These are phyloP conservation scores for Epinephelus lanceolatus DNA, from an alignment of 2,113 vertebrate species.

Conservation along the genomic window DNA sequence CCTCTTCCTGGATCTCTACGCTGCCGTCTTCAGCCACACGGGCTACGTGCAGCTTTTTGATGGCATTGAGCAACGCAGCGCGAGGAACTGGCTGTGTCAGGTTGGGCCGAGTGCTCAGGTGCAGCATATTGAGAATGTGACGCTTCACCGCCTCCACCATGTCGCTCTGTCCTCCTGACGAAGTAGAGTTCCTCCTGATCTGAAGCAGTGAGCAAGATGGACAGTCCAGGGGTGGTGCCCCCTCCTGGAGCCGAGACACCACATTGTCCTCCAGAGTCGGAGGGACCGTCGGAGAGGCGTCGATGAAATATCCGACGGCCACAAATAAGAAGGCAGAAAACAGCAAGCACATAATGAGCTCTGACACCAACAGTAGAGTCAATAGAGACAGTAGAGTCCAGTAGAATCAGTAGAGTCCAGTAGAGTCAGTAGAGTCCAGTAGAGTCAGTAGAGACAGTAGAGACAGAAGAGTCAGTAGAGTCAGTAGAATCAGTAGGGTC, in stretches of 20 bases:
- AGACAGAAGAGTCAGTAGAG: too few species aligned
- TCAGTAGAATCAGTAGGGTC: too few species aligned
- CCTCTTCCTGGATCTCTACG: constrained; percentile 93
- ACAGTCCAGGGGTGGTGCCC: constrained; percentile 82
- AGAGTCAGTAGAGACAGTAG: too few species aligned
- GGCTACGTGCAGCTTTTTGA: constrained; percentile 95
- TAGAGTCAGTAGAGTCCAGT: background rate
- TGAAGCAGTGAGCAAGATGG: constrained; percentile 90
- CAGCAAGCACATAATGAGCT: constrained; percentile 89
- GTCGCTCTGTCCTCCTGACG: constrained; percentile 83
- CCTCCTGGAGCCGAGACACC: constrained; percentile 67
- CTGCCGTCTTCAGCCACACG: constrained; percentile 92
- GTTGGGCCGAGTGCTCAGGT: constrained; percentile 94
- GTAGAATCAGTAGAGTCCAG: background rate
- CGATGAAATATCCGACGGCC: constrained; percentile 84
- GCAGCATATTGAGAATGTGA: constrained; percentile 97
- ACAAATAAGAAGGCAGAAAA: constrained; percentile 85
- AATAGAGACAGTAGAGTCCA: too few species aligned
- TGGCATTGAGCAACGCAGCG: constrained; percentile 94
- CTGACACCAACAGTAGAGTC: background rate
- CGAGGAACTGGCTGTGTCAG: constrained; percentile 94
- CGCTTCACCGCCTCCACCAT: constrained; percentile 98
- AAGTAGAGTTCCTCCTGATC: constrained; percentile 87
- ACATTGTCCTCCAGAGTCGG: background rate
- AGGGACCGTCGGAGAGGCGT: constrained; percentile 81